These are phyloP conservation scores for Tipula confusa DNA, from an alignment of 2,888 invertebrate species.

Conservation along the genomic window DNA sequence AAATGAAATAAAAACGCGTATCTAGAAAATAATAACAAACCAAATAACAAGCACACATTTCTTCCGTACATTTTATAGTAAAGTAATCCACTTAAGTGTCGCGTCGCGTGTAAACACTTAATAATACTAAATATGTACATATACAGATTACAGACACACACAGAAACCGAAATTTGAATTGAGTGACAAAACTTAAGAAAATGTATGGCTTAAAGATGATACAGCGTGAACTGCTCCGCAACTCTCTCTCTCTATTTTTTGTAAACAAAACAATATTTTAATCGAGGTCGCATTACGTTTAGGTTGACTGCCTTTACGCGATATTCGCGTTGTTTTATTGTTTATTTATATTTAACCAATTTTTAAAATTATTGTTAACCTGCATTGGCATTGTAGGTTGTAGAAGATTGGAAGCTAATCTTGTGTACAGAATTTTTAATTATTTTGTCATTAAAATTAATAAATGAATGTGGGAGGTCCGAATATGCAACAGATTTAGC, in stretches of 20 bases:
- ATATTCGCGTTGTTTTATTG: background rate
- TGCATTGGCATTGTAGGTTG: background rate
- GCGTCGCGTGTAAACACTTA: background rate
- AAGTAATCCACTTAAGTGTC: background rate
- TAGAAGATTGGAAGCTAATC: too few relatives aligned
- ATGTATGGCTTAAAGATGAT: background rate
- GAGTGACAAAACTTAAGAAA: background rate
- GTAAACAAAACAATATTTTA: conserved; percentile 3
- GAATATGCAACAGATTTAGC: too few relatives aligned
- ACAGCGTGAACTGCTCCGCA: background rate
- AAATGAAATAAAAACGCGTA: conserved; percentile 3
- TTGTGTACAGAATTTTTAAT: too few relatives aligned
- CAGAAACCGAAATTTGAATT: background rate
- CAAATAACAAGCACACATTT: background rate
- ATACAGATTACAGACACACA: too few relatives aligned
- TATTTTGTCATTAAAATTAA: too few relatives aligned
- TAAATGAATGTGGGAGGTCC: too few relatives aligned
- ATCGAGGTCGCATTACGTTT: background rate
- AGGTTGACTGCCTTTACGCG: background rate
- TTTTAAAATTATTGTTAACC: background rate
- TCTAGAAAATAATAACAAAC: background rate
- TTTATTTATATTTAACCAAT: background rate
- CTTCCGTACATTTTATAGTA: background rate
- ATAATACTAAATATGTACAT: background rate
- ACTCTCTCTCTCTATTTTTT: background rate